Percentiles rank a stretch among this genome's conserved stretches.
Evolutionary conservation across 1,140 invertebrate species (phyloP).

Genomic region (Atta colombica): DNA sequence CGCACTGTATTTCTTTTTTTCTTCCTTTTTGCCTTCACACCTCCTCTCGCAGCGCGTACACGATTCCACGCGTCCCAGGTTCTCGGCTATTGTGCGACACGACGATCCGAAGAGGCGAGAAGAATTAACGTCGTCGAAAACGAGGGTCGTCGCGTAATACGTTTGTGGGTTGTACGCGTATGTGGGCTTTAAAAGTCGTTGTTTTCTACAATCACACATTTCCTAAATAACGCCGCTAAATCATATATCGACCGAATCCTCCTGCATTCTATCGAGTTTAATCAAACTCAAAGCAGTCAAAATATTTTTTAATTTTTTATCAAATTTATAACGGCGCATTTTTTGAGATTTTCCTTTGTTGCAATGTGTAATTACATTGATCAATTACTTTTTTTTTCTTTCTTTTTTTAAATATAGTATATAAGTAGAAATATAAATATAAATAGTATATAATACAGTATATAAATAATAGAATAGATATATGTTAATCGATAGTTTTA

Average conservation of each 20-base stretch:
- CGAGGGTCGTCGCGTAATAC: conserved; percentile 56
- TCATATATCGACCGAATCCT: conserved; percentile 20
- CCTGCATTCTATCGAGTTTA: not conserved
- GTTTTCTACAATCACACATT: conserved; percentile 40
- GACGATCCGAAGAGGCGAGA: conserved; percentile 50
- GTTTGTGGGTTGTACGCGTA: conserved; percentile 35
- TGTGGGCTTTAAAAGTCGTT: not conserved
- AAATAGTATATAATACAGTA: too few relatives aligned
- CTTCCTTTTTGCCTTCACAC: conserved; percentile 64
- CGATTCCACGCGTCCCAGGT: conserved; percentile 75
- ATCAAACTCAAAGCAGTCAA: not conserved
- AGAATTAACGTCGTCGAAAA: conserved; percentile 52
- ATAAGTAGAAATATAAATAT: not conserved
- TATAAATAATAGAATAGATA: not conserved
- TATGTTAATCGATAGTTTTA: not conserved
- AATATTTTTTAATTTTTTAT: not conserved
- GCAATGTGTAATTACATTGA: not conserved
- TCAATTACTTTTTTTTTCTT: not conserved
- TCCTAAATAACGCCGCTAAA: conserved; percentile 11
- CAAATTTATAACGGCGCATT: not conserved
- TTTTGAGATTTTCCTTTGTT: not conserved
- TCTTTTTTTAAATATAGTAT: not conserved
- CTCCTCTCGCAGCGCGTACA: conserved; percentile 51
- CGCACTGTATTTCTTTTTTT: conserved; percentile 75
- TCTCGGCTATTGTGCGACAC: conserved; percentile 75